Evolutionary conservation across 2,888 invertebrate genomes (phyloP), one percentile per base, ranked within the genome.

Genomic region (Patella ulyssiponensis): DNA sequence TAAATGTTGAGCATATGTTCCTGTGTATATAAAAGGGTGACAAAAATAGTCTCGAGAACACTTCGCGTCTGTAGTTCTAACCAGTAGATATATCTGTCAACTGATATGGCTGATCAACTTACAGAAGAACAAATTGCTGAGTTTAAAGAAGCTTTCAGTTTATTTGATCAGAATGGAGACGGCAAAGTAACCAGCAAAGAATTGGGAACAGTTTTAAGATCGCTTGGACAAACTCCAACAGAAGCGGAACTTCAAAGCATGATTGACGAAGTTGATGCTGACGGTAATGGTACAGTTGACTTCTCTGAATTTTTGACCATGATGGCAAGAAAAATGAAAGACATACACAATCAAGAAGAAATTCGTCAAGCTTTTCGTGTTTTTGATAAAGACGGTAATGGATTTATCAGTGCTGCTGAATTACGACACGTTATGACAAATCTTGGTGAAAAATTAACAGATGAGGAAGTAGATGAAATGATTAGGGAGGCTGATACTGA

Each of bases 311-410:
- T 99, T 94, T 95, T 99, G 91, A 98, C 98, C 92, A 98, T 99
- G 98, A 99, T 99, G 98, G 98, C 98, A 91, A 95, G 98, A 92
- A 99, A 98, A 95, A 98, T 98, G 98, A 98, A 98, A 93, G 98
- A 99, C 94, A 98, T 98, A 87, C 98, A 99, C 94, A 90, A 97
- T 93, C 98, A 98, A 94, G 98, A 98, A 93, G 98, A 98, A 94
- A 98, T 99, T 93, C 95, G 98, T 93, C 98, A 98, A 93, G 98
- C 98, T 89, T 97, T 98, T 95, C 95, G 98, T 93, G 98, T 91
- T 89, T 98, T 98, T 94, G 98, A 98, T 94, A 98, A 98, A 76
- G 98, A 98, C 94, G 98, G 98, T 92, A 98, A 98, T 93, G 98
- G 98, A 90, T 98, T 98, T 94, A 98, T 98, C 93, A 97, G 97